Evolutionary conservation across 2,888 invertebrate species (phyloP).

Genomic region (Megastigmus dorsalis): DNA sequence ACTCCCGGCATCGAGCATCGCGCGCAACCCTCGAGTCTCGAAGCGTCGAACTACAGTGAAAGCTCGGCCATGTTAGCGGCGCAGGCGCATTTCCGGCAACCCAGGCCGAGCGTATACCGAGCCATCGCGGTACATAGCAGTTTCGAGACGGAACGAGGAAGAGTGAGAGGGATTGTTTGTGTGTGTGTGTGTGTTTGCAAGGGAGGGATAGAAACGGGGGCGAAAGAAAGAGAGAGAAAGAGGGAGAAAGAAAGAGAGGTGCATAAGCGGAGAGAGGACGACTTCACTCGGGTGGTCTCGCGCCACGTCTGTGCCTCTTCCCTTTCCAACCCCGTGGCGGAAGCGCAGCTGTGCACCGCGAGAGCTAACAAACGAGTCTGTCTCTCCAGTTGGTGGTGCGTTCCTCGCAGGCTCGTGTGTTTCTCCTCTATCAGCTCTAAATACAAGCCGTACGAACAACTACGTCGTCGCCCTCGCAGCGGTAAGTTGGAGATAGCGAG

Average conservation of each 20-base stretch:
- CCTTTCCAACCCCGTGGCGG: slow-evolving; percentile 4
- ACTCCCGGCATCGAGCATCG: neutral
- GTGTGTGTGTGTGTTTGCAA: no score
- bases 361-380: neutral
- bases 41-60: neutral
- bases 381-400: no score
- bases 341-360: neutral
- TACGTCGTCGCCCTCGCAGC: neutral
- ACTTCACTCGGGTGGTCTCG: slow-evolving; percentile 27
- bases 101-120: neutral
- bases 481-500: neutral
- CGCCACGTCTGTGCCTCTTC: slow-evolving; percentile 26
- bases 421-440: neutral
- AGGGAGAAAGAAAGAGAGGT: slow-evolving; percentile 9
- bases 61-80: slow-evolving; percentile 34
- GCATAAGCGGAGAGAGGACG: neutral
- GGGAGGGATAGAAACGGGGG: neutral
- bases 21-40: neutral
- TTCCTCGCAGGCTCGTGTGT: neutral
- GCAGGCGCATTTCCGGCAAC: slow-evolving; percentile 47
- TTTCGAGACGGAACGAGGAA: no score
- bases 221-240: neutral
- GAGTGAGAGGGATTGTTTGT: no score
- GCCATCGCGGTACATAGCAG: no score
- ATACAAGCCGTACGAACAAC: neutral